Evolutionary conservation across 1,140 invertebrate genomes (phyloP).

Genomic region (Epicauta chinensis): DNA sequence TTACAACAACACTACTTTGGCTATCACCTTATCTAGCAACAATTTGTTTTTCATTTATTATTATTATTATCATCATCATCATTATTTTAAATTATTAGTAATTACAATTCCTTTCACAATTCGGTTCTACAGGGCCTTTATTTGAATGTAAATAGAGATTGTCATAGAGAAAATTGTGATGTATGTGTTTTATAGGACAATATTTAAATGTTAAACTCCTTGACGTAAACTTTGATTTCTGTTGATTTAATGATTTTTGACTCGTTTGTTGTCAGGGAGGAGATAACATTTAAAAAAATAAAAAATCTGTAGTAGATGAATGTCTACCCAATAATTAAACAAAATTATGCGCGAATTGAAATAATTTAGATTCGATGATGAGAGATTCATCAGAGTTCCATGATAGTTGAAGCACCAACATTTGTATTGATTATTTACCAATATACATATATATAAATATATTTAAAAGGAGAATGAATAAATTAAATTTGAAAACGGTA

Average conservation of each 20-base stretch:
- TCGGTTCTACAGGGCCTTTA: slow-evolving; percentile 33
- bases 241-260: neutral
- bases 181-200: slow-evolving; percentile 42
- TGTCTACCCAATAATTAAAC: slow-evolving; percentile 24
- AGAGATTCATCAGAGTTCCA: slow-evolving; percentile 22
- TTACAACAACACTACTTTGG: neutral
- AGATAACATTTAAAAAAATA: no score
- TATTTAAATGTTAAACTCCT: slow-evolving; percentile 25
- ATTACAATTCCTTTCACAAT: slow-evolving; percentile 4
- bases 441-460: no score
- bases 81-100: slow-evolving; percentile 21
- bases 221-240: slow-evolving; percentile 10
- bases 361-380: slow-evolving; percentile 15
- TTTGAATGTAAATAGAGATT: slow-evolving; percentile 37
- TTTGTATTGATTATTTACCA: slow-evolving; percentile 32
- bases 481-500: slow-evolving; percentile 27
- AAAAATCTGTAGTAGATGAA: slow-evolving; percentile 24
- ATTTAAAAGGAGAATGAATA: neutral
- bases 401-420: slow-evolving; percentile 42
- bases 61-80: slow-evolving; percentile 5
- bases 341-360: slow-evolving; percentile 11
- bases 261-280: neutral
- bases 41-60: neutral
- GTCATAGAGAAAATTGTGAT: slow-evolving; percentile 40
- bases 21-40: neutral